Evolutionary conservation across 2,888 invertebrate genomes (phyloP).

Genomic region (Troides oblongomaculatus): DNA sequence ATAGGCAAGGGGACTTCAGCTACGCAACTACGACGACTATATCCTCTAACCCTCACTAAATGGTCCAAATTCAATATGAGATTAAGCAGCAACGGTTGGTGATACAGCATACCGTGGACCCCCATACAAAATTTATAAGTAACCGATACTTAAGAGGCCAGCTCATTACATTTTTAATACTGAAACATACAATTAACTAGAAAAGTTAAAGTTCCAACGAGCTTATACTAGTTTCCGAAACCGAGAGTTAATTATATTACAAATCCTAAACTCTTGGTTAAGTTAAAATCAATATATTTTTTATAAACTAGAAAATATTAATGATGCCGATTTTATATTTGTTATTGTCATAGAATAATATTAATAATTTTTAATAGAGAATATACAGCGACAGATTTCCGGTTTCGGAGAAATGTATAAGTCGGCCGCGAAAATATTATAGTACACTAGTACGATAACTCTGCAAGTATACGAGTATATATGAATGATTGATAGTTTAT

Average conservation of each 20-base stretch:
- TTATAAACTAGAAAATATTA: constrained; percentile 35
- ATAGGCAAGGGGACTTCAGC: constrained; percentile 43
- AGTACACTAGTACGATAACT: constrained; percentile 43
- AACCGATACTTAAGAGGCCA: constrained; percentile 51
- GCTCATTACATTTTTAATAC: constrained; percentile 49
- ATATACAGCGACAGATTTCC: constrained; percentile 45
- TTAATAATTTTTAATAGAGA: constrained; percentile 36
- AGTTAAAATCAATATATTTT: constrained; percentile 29
- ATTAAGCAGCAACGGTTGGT: constrained; percentile 43
- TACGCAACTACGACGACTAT: constrained; percentile 53
- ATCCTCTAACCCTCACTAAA: constrained; percentile 57
- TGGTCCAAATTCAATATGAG: constrained; percentile 66
- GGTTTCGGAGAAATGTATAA: constrained; percentile 65
- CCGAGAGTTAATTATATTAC: constrained; percentile 44
- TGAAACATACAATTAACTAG: constrained; percentile 40
- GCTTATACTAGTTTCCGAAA: constrained; percentile 62
- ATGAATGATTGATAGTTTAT: constrained; percentile 56
- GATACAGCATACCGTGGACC: constrained; percentile 41
- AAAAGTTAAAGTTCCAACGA: constrained; percentile 35
- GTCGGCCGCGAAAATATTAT: constrained; percentile 44
- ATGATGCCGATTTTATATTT: constrained; percentile 35
- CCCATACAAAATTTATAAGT: constrained; percentile 40
- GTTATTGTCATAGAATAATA: constrained; percentile 53
- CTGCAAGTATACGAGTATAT: constrained; percentile 54
- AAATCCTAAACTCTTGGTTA: constrained; percentile 29